These are phyloP conservation scores for Lepidurus packardi DNA, from an alignment of 1,140 invertebrate genomes.

Conservation along the genomic window DNA sequence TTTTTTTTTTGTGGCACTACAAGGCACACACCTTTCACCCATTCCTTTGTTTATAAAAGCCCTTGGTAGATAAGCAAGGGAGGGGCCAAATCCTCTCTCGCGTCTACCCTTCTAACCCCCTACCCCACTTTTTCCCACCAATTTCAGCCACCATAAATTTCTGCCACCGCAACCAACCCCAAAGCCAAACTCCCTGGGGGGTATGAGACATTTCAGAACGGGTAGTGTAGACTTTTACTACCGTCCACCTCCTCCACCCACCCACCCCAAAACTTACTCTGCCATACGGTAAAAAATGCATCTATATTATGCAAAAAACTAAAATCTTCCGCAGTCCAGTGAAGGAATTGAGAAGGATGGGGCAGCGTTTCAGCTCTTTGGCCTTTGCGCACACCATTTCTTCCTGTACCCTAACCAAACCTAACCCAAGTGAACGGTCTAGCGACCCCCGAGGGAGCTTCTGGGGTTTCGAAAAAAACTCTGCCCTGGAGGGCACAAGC, in stretches of 20 bases:
- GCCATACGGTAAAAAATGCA: not conserved
- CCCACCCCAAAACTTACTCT: not conserved
- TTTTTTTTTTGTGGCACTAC: not conserved
- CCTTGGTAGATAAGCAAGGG: not conserved
- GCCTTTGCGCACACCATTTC: not conserved
- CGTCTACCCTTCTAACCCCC: not conserved
- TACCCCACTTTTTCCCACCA: not conserved
- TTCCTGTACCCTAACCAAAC: not conserved
- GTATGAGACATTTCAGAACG: not conserved
- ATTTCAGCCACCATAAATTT: not conserved
- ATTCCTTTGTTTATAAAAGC: slow-evolving; percentile 13
- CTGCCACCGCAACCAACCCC: not conserved
- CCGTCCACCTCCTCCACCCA: too few species aligned
- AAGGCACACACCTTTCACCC: not conserved
- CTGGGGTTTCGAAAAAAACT: not conserved
- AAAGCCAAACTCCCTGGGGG: not conserved
- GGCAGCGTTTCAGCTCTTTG: not conserved
- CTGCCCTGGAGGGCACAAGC: not conserved
- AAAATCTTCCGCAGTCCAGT: not conserved
- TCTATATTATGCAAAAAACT: not conserved
- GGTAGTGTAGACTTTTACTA: too few species aligned
- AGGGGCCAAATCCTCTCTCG: not conserved
- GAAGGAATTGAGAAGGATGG: slow-evolving; percentile 16
- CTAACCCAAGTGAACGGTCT: slow-evolving; percentile 12
- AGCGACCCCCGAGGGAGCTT: not conserved